Percentiles rank a stretch among this genome's conserved stretches.
These are phyloP conservation scores for Zalophus californianus DNA, from an alignment of 2,797 vertebrate species.

Conservation along the genomic window DNA sequence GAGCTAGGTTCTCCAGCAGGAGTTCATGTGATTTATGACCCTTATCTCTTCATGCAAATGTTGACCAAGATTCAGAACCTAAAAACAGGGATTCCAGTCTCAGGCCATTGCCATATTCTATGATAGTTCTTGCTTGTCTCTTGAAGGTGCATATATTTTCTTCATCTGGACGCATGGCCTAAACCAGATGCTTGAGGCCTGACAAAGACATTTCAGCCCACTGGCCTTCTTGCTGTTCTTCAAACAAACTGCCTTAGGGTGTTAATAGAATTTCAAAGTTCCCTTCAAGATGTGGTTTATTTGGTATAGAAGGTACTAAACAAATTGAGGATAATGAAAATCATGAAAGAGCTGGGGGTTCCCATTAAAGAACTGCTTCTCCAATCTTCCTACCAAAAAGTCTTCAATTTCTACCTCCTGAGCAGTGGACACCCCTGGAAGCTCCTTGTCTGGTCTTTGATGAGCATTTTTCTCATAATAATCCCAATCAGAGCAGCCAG, in stretches of 20 bases:
- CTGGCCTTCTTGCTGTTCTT: not conserved
- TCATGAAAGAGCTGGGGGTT: not conserved
- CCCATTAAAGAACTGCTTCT: not conserved
- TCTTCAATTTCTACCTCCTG: not conserved
- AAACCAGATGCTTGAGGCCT: not conserved
- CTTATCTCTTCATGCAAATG: not conserved
- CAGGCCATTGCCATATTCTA: not conserved
- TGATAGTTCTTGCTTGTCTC: not conserved
- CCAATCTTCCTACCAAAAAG: not conserved
- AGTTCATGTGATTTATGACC: not conserved
- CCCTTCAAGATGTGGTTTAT: not conserved
- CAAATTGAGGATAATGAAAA: not conserved
- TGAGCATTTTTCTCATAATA: not conserved
- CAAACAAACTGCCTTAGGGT: not conserved
- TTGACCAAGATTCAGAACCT: not conserved
- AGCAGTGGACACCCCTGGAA: not conserved
- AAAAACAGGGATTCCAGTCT: not conserved
- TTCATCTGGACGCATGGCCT: not conserved
- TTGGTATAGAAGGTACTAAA: not conserved
- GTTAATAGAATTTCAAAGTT: not conserved
- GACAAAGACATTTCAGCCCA: not conserved
- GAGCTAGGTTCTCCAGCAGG: not conserved
- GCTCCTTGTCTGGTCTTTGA: not conserved
- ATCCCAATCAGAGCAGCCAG: not conserved
- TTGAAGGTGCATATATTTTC: not conserved